Conservation (phyloP, 2,797 vertebrate species). For the Cuniculus paca region DNA sequence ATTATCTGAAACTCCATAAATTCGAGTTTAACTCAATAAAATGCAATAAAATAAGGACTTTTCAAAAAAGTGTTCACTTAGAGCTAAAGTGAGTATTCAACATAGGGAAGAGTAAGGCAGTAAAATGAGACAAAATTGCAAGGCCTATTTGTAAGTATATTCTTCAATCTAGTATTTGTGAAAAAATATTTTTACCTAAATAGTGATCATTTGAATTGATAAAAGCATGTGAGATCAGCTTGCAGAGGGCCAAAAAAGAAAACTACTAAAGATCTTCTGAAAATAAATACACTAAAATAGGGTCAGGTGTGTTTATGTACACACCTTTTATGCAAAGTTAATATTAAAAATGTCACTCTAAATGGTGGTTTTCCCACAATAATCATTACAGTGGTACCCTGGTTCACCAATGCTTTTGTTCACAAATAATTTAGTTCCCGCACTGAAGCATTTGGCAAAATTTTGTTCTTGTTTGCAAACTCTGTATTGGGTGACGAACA, state of each 20-base stretch:
- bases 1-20: conserved; percentile 37
- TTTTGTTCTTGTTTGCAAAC: too few species aligned
- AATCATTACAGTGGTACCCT: neutral
- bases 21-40: neutral
- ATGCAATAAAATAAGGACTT: conserved; percentile 37
- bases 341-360: conserved; percentile 30
- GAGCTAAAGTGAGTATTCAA: neutral
- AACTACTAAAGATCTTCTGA: conserved; percentile 28
- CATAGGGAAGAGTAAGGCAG: neutral
- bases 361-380: conserved; percentile 2
- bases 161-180: neutral
- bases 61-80: conserved; percentile 5
- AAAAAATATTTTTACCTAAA: conserved; percentile 50
- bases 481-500: too few species aligned
- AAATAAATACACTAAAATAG: conserved; percentile 46
- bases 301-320: neutral
- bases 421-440: too few species aligned
- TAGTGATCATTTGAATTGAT: conserved; percentile 6
- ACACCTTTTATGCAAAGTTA: conserved; percentile 18
- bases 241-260: conserved; percentile 6
- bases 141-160: neutral
- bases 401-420: too few species aligned
- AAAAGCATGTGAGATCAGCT: neutral
- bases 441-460: too few species aligned
- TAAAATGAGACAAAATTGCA: conserved; percentile 39